Evolutionary conservation across 2,113 vertebrate species (phyloP).

Genomic region (Puma concolor): DNA sequence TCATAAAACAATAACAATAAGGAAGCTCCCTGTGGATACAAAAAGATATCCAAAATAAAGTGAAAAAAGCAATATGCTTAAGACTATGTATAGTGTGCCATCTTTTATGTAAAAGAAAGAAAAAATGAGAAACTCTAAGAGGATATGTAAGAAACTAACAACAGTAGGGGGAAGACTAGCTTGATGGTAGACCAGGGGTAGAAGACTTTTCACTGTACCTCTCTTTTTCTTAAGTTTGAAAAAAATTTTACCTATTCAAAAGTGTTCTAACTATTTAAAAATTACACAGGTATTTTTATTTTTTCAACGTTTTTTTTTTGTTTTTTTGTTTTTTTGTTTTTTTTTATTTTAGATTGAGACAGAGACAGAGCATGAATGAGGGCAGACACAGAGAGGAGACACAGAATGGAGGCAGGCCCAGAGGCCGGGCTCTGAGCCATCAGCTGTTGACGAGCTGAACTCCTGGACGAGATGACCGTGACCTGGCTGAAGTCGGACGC

Average conservation of each 20-base stretch:
- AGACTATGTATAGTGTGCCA: neutral
- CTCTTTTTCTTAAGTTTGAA: neutral
- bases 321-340: too few species aligned
- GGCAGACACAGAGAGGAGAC: too few species aligned
- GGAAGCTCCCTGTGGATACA: neutral
- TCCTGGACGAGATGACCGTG: too few species aligned
- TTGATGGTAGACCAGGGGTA: neutral
- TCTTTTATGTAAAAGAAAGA: neutral
- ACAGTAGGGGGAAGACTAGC: neutral
- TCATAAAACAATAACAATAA: conserved; percentile 42
- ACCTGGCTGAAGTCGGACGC: too few species aligned
- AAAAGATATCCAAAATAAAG: conserved; percentile 42
- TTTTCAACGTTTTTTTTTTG: too few species aligned
- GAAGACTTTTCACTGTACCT: neutral
- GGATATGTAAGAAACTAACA: neutral
- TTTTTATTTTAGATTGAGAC: too few species aligned
- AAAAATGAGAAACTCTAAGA: neutral
- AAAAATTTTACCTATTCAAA: neutral
- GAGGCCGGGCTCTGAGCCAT: too few species aligned
- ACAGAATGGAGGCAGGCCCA: too few species aligned
- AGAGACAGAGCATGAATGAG: too few species aligned
- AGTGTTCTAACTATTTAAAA: neutral
- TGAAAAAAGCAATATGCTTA: neutral
- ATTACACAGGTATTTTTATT: neutral
- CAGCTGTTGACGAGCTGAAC: too few species aligned